Base-by-base conservation (phyloP, 2,797 vertebrate species). In the Chelonia mydas region DNA sequence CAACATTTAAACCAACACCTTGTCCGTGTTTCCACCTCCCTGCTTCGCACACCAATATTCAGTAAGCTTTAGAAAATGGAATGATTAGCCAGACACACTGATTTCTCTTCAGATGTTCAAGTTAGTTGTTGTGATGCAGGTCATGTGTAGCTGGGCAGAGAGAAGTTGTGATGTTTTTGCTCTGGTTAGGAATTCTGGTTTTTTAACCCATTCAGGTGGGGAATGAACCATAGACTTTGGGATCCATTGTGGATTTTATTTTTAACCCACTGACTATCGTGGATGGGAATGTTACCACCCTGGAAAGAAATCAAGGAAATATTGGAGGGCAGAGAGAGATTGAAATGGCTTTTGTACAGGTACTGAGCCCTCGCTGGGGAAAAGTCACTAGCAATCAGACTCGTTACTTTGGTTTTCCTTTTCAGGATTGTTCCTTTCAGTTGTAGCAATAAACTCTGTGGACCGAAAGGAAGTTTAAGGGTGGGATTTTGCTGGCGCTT, bases 11-110 rank as follows among this genome's bases (percentile, higher is more conserved):
- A 83, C 90, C 27, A 21, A 81, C 90, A 33, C 80, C 93, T 87
- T 0, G 21, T 12, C 83, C 11, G 49, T 17, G 53, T 51, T 87
- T 50, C 74, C 47, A 37, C 25, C n/a, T 74, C 74, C 83, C 9
- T 0, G 1, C 45, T 88, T 76, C 1, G 7, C 1, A 5, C 1
- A 0, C 47, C 51, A 1, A 28, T 28, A 59, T 9, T 7, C 31
- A 0, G 54, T 16, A 27, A 87, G 28, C 80, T 87, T 53, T 78
- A 47, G 1, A 1, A 6, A 31, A 3, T 4, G n/a, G 74, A 76
- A 11, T 0, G 23, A 47, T 25, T 28, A 31, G 31, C 16, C 47
- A 1, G 6, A 53, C 83, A 53, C 83, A 6, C 49, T 28, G 74
- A 77, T 47, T 49, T 49, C 27, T 8, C 74, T 45, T 77, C 45